These are phyloP conservation scores for Cydia pomonella DNA, from an alignment of 1,140 invertebrate genomes.

Conservation along the genomic window DNA sequence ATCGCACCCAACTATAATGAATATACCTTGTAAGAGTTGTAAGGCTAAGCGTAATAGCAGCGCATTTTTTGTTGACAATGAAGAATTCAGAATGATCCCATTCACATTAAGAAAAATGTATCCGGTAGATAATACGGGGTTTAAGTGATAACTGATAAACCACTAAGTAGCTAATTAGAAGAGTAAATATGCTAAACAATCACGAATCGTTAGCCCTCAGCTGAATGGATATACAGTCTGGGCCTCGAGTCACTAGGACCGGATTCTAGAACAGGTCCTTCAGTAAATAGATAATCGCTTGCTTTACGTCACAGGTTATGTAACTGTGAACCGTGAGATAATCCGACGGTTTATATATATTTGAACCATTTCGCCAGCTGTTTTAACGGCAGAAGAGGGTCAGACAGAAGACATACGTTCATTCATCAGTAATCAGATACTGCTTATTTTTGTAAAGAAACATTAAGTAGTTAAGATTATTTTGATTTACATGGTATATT, in stretches of 20 bases:
- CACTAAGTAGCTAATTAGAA: background rate
- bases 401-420: background rate
- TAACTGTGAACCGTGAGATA: conserved; percentile 19
- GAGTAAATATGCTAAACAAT: background rate
- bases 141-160: background rate
- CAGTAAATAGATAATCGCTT: conserved; percentile 22
- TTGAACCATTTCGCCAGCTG: conserved; percentile 5
- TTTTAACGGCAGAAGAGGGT: background rate
- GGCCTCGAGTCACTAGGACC: background rate
- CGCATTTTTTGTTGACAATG: too few relatives aligned
- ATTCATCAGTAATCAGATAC: background rate
- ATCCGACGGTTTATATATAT: conserved; percentile 1
- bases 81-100: too few relatives aligned
- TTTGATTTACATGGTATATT: too few relatives aligned
- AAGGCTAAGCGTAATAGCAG: too few relatives aligned
- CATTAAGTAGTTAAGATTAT: too few relatives aligned
- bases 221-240: conserved; percentile 12
- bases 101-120: too few relatives aligned
- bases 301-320: conserved; percentile 24
- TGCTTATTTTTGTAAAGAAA: too few relatives aligned
- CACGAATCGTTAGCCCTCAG: background rate
- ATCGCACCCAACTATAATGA: too few relatives aligned
- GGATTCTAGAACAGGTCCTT: conserved; percentile 30
- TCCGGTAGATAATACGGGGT: background rate
- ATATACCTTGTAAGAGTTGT: too few relatives aligned